A percentile compares a stretch with the other conserved stretches of the same genome.
These are phyloP conservation scores for Sebastes fasciatus DNA, from an alignment of 2,113 vertebrate genomes.

Conservation along the genomic window DNA sequence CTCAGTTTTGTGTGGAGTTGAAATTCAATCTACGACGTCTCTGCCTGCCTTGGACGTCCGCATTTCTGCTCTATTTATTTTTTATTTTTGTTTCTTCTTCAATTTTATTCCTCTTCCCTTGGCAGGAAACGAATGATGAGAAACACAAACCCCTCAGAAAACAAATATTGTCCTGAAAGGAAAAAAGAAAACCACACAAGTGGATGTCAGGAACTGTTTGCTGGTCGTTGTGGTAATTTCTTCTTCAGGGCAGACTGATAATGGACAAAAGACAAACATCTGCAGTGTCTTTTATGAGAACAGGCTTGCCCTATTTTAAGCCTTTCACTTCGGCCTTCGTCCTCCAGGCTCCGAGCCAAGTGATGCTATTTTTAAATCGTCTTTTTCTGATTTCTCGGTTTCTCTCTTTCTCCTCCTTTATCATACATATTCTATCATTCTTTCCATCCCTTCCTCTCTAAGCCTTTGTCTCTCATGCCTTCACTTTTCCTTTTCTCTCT, in stretches of 20 bases:
- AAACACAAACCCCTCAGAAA: constrained; percentile 59
- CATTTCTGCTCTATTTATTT: constrained; percentile 65
- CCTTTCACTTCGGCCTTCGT: constrained; percentile 30
- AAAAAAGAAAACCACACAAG: constrained; percentile 45
- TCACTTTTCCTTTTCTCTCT: constrained; percentile 17
- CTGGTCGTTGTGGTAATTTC: constrained; percentile 40
- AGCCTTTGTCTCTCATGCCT: constrained; percentile 8
- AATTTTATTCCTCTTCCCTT: constrained; percentile 39
- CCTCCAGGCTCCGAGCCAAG: constrained; percentile 35
- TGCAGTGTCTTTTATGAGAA: constrained; percentile 34
- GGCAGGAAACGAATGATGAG: constrained; percentile 47
- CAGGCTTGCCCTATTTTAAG: not conserved
- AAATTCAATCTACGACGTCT: constrained; percentile 65
- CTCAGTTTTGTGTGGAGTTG: constrained; percentile 53
- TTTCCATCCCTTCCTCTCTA: not conserved
- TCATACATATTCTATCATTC: not conserved
- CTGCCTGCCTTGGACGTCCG: constrained; percentile 25
- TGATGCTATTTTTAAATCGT: constrained; percentile 46
- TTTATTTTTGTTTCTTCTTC: constrained; percentile 50
- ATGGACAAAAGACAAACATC: constrained; percentile 37
- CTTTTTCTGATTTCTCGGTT: not conserved
- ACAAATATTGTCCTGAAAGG: constrained; percentile 54
- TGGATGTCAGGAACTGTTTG: constrained; percentile 26
- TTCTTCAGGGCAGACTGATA: constrained; percentile 40
- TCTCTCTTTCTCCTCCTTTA: not conserved